phyloP scores from a whole-genome alignment of 1,140 invertebrate species.

The Lepidurus couesii region DNA sequence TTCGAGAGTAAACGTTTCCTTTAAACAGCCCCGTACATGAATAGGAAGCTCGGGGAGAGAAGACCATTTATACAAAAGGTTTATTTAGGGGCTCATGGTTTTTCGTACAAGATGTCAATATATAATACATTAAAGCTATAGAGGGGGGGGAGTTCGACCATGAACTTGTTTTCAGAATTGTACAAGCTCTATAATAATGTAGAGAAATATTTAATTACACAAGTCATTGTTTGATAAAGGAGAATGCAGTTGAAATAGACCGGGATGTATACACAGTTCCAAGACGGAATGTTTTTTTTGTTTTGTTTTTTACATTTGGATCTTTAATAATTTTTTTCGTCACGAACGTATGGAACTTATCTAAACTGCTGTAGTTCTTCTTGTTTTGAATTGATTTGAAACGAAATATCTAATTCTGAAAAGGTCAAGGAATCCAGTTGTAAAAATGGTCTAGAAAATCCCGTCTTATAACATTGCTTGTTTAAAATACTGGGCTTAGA shows the following conservation, averaged over 20 bases:
- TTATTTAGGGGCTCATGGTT: background rate
- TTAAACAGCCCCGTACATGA: background rate
- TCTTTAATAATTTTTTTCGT: no score
- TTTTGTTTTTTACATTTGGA: background rate
- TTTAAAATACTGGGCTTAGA: no score
- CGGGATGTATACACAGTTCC: background rate
- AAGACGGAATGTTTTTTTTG: background rate
- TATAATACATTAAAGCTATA: constrained; percentile 7
- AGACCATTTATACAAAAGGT: background rate
- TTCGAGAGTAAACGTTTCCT: background rate
- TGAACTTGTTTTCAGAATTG: background rate
- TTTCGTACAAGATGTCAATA: constrained; percentile 4
- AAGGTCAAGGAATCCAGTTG: no score
- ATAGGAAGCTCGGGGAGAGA: background rate
- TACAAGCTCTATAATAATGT: background rate
- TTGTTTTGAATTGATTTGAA: no score
- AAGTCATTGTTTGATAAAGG: background rate
- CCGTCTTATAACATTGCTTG: no score
- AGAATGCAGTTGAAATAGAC: constrained; percentile 7
- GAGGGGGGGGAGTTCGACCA: background rate
- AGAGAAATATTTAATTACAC: background rate
- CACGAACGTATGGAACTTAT: no score
- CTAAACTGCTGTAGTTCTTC: no score
- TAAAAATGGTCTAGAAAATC: no score
- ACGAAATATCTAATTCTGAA: no score